Percentiles rank a stretch among this genome's conserved stretches.
phyloP scores from a whole-genome alignment of 2,888 invertebrate genomes.

The Apoda limacodes region DNA sequence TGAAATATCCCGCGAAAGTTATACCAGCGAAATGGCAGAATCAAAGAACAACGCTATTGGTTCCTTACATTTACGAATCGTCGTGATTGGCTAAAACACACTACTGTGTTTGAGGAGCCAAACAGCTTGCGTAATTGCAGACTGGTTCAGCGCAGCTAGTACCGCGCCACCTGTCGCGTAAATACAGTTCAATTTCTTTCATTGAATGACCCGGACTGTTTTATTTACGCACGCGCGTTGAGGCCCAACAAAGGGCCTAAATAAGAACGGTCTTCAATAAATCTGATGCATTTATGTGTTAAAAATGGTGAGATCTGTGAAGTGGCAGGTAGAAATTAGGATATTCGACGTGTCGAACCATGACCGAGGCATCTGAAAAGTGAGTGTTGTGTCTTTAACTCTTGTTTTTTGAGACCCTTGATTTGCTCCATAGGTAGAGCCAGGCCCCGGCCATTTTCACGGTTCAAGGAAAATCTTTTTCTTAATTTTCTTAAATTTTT shows the following conservation, averaged over 20 bases:
- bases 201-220: constrained; percentile 64
- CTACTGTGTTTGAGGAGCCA: too few relatives aligned
- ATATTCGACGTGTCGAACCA: constrained; percentile 87
- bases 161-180: constrained; percentile 63
- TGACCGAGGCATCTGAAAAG: constrained; percentile 94
- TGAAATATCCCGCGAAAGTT: constrained; percentile 35
- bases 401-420: constrained; percentile 49
- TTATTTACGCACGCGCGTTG: constrained; percentile 64
- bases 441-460: constrained; percentile 64
- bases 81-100: constrained; percentile 38
- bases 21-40: constrained; percentile 21
- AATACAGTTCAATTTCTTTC: constrained; percentile 48
- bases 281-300: constrained; percentile 80
- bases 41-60: constrained; percentile 35
- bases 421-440: constrained; percentile 53
- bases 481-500: too few relatives aligned
- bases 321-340: constrained; percentile 86
- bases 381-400: constrained; percentile 70
- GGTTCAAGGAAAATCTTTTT: constrained; percentile 28
- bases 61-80: constrained; percentile 20
- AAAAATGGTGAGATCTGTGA: constrained; percentile 87
- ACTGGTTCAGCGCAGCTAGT: constrained; percentile 43
- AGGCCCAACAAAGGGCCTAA: constrained; percentile 69
- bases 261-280: constrained; percentile 61
- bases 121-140: constrained; percentile 26